Conservation (phyloP, 1,140 invertebrate species). For the Drosophila orosa region DNA sequence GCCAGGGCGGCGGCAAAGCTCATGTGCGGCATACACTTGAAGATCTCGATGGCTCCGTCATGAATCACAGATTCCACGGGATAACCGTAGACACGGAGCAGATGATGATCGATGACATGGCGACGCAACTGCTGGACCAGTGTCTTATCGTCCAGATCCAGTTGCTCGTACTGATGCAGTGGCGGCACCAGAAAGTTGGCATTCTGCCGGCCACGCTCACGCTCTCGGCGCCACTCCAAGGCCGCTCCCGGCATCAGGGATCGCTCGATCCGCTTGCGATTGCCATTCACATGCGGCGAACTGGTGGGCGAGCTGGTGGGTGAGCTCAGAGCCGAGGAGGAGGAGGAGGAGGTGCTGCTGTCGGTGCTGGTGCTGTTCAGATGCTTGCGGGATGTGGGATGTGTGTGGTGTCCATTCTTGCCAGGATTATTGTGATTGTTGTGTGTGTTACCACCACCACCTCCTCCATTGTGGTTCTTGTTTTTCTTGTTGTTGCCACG, state of each 20-base stretch:
- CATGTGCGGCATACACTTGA: slow-evolving; percentile 84
- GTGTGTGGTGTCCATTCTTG: slow-evolving; percentile 6
- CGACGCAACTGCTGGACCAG: slow-evolving; percentile 85
- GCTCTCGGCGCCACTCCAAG: slow-evolving; percentile 26
- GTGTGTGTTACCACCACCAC: neutral
- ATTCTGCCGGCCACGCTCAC: slow-evolving; percentile 17
- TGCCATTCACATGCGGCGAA: slow-evolving; percentile 30
- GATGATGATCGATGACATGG: slow-evolving; percentile 88
- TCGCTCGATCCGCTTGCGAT: slow-evolving; percentile 29
- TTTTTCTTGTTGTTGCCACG: slow-evolving; percentile 40
- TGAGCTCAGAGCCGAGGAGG: slow-evolving; percentile 61
- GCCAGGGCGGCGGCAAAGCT: slow-evolving; percentile 83
- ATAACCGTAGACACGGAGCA: slow-evolving; percentile 89
- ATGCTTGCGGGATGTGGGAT: slow-evolving; percentile 10
- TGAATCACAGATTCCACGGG: slow-evolving; percentile 88
- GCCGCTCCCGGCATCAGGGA: slow-evolving; percentile 24
- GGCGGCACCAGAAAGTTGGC: slow-evolving; percentile 66
- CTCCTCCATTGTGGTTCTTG: neutral
- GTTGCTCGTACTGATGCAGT: slow-evolving; percentile 74
- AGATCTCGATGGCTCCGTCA: slow-evolving; percentile 87
- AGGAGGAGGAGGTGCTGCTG: slow-evolving; percentile 52
- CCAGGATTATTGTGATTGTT: slow-evolving; percentile 21
- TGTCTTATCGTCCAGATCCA: slow-evolving; percentile 83
- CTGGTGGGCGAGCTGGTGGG: slow-evolving; percentile 52
- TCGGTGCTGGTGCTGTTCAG: slow-evolving; percentile 17